A percentile compares a stretch with the other conserved stretches of the same genome.
phyloP scores from a whole-genome alignment of 2,888 invertebrate genomes.

The Tineola bisselliella region DNA sequence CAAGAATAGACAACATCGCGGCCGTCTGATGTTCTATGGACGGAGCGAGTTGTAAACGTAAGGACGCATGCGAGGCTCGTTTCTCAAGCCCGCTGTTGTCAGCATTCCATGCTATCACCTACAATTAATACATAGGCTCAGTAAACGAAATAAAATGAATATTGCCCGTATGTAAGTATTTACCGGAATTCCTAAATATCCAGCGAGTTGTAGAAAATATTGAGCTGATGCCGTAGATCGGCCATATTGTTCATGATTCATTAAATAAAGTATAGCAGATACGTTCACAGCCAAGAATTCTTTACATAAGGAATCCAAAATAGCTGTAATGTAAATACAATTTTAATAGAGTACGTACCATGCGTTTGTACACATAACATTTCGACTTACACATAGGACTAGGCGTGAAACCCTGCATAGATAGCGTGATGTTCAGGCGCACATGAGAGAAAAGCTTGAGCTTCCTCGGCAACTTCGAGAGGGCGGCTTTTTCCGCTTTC shows the following conservation, averaged over 20 bases:
- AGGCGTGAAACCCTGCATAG: slow-evolving; percentile 78
- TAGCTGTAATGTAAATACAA: slow-evolving; percentile 69
- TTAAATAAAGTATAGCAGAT: slow-evolving; percentile 91
- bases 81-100: slow-evolving; percentile 91
- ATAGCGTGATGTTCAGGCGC: slow-evolving; percentile 74
- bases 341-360: no score
- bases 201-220: slow-evolving; percentile 92
- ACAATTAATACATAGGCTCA: slow-evolving; percentile 6
- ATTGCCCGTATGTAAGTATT: slow-evolving; percentile 20
- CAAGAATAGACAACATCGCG: slow-evolving; percentile 94
- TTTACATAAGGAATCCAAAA: slow-evolving; percentile 87
- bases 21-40: slow-evolving; percentile 96
- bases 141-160: no score
- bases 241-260: slow-evolving; percentile 95
- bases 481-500: slow-evolving; percentile 74
- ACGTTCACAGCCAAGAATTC: slow-evolving; percentile 90
- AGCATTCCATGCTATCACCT: slow-evolving; percentile 96
- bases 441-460: slow-evolving; percentile 75
- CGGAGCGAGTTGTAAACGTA: slow-evolving; percentile 94
- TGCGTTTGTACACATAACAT: not conserved
- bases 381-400: slow-evolving; percentile 76
- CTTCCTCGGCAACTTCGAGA: slow-evolving; percentile 72
- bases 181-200: slow-evolving; percentile 92
- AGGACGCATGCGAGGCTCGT: slow-evolving; percentile 85
- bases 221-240: slow-evolving; percentile 93